A percentile compares a stretch with the other conserved stretches of the same genome.
Evolutionary conservation across 2,888 invertebrate species (phyloP).

Genomic region (Nymphalis polychloros): DNA sequence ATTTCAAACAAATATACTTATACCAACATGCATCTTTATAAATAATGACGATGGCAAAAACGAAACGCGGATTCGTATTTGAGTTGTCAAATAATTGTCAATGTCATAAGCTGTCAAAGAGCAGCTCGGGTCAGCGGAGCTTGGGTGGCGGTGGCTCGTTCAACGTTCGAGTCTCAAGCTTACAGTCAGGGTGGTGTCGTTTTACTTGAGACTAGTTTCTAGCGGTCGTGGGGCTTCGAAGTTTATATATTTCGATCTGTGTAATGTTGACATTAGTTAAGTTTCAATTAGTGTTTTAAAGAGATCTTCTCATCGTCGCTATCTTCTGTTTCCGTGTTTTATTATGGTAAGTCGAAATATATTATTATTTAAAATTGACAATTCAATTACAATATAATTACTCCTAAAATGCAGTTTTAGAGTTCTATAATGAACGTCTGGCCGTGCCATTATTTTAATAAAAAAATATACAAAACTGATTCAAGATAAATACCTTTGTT

Average conservation of each 20-base stretch:
- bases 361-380: neutral
- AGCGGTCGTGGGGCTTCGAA: neutral
- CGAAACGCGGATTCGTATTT: neutral
- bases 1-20: too few species aligned
- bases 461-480: too few species aligned
- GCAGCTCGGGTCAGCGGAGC: neutral
- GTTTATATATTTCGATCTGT: neutral
- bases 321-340: constrained; percentile 22
- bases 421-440: too few species aligned
- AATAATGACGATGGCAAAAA: neutral
- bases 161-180: neutral
- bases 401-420: neutral
- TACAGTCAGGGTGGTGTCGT: neutral
- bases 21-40: too few species aligned
- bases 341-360: constrained; percentile 20
- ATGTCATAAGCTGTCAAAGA: constrained; percentile 3
- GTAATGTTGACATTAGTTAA: constrained; percentile 9
- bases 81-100: constrained; percentile 9
- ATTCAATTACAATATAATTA: neutral
- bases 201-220: constrained; percentile 1
- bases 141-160: neutral
- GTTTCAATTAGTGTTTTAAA: constrained; percentile 12
- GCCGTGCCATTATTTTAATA: too few species aligned
- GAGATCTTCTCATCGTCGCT: constrained; percentile 18
- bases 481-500: too few species aligned